These are phyloP conservation scores for Caradrina clavipalpis DNA, from an alignment of 2,888 invertebrate genomes.

Conservation along the genomic window DNA sequence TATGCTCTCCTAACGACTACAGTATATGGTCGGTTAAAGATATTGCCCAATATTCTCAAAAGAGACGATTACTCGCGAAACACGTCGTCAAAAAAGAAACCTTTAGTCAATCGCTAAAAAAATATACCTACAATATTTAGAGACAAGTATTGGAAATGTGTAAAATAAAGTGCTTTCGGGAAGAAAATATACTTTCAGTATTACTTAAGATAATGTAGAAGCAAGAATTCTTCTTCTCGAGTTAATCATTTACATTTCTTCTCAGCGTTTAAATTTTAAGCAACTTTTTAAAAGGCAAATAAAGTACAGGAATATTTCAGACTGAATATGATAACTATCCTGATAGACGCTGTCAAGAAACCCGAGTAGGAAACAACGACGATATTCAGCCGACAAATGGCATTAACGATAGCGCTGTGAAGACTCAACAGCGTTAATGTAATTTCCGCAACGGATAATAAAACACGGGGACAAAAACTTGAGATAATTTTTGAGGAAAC, in stretches of 20 bases:
- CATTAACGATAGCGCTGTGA: not conserved
- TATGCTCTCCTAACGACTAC: conserved; percentile 5
- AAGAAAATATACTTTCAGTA: conserved; percentile 2
- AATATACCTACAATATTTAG: conserved; percentile 10
- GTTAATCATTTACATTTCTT: no score
- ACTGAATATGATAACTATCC: conserved; percentile 2
- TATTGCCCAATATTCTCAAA: conserved; percentile 11
- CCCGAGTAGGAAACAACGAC: not conserved
- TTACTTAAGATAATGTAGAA: conserved; percentile 12
- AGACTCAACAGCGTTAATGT: not conserved
- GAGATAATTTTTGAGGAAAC: not conserved
- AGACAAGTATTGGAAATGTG: conserved; percentile 17
- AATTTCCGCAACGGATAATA: conserved; percentile 17
- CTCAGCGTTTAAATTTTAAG: no score
- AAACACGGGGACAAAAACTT: not conserved
- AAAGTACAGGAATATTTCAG: conserved; percentile 10
- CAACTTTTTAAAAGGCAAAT: conserved; percentile 9
- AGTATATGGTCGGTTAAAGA: not conserved
- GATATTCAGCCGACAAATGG: not conserved
- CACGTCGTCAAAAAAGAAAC: conserved; percentile 1
- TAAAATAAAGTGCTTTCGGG: conserved; percentile 36
- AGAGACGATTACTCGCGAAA: conserved; percentile 19
- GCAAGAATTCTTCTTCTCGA: not conserved
- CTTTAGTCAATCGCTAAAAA: not conserved
- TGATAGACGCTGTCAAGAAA: not conserved